Conservation (phyloP, 2,888 invertebrate species). For the Catocala fraxini region DNA sequence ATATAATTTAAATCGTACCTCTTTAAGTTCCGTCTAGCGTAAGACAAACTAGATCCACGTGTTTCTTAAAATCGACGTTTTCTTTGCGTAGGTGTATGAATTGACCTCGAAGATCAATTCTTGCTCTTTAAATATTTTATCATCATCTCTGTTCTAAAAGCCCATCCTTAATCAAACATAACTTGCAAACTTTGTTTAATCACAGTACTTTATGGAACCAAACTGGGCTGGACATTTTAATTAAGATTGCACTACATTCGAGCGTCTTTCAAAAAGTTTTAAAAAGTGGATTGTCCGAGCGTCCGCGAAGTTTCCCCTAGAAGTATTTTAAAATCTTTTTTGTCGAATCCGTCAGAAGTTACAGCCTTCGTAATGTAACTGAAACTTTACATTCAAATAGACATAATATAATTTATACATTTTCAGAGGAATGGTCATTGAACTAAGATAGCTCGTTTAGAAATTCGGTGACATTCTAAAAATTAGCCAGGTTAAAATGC, state of each 20-base stretch:
- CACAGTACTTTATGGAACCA: conserved; percentile 8
- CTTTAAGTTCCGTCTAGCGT: too few relatives aligned
- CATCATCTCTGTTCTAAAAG: not conserved
- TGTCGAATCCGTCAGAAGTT: conserved; percentile 3
- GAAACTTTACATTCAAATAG: not conserved
- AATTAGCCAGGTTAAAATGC: too few relatives aligned
- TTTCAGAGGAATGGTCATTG: too few relatives aligned
- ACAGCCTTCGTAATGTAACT: conserved; percentile 7
- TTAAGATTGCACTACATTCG: conserved; percentile 28
- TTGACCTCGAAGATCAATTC: too few relatives aligned
- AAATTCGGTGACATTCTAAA: too few relatives aligned
- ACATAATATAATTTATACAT: too few relatives aligned
- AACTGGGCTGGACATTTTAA: conserved; percentile 30
- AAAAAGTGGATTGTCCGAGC: conserved; percentile 25
- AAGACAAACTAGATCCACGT: too few relatives aligned
- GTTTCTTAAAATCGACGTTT: too few relatives aligned
- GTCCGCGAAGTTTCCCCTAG: conserved; percentile 17
- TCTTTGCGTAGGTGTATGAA: too few relatives aligned
- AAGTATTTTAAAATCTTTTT: conserved; percentile 19
- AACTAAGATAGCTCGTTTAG: too few relatives aligned
- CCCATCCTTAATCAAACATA: not conserved
- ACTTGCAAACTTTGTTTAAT: conserved; percentile 24
- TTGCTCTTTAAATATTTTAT: not conserved
- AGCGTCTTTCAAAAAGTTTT: conserved; percentile 27
- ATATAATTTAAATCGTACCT: too few relatives aligned